Base-by-base conservation (phyloP, 2,113 vertebrate species). In the Macquaria ambigua region DNA sequence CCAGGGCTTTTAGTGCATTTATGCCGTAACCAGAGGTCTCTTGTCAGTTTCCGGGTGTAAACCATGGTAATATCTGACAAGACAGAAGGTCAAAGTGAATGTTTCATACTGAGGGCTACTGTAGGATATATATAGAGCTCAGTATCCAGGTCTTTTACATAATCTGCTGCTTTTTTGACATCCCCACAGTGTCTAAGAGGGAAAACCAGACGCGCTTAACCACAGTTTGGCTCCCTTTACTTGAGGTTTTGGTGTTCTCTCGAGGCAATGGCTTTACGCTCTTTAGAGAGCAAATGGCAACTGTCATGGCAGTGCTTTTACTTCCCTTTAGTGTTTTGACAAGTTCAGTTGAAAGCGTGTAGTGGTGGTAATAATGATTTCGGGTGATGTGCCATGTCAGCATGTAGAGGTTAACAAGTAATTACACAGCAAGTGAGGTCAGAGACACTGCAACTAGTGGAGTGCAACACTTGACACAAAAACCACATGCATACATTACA, bases 21-120 rank as follows among this genome's bases (percentile, higher is more conserved):
- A 79, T 63, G 81, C 77, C 76, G 3, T 90, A 89, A 93, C 90
- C 90, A 92, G 90, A 90, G 90, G 87, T 94, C 92, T 87, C 63
- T 87, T 93, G 93, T 95, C 94, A 92, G 85, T 72, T 89, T 93
- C 77, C 78, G 83, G 87, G 79, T 91, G 82, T 85, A 90, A 89
- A 89, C 74, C 41, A 28, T 79, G 74, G 81, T 87, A 82, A 73
- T 88, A 93, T 91, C 87, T 93, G 91, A 94, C 92, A 93, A 89
- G 92, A 91, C 92, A 91, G 92, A 93, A 94, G 93, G 93, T 95
- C 93, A 94, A 87, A 93, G 90, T 91, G 92, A 90, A 93, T 94
- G 93, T 94, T 94, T 92, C 89, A 90, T 93, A 92, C 91, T 79
- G 86, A 88, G 81, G 91, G 89, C 79, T 84, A 87, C 80, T 83